Evolutionary conservation across 2,888 invertebrate species (phyloP).

Genomic region (Exephanes ischioxanthus): DNA sequence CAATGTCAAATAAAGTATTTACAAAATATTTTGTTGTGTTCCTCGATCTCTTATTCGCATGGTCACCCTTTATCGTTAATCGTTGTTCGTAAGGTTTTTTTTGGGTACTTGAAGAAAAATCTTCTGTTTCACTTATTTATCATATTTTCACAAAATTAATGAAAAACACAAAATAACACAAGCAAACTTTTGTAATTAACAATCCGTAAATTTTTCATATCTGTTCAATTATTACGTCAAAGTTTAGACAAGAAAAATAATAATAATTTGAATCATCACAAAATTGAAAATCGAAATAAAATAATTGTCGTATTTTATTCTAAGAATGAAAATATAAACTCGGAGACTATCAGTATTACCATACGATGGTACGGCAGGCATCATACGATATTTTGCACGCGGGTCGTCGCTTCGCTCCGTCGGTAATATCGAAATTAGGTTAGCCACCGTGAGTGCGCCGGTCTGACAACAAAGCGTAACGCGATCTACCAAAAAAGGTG

Average conservation of each 20-base stretch:
- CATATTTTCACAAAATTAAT: no score
- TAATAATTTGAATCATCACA: neutral
- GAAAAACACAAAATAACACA: no score
- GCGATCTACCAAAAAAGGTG: constrained; percentile 5
- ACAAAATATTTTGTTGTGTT: constrained; percentile 34
- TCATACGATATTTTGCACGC: no score
- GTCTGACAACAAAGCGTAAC: constrained; percentile 2
- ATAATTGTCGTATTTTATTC: neutral
- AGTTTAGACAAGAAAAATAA: neutral
- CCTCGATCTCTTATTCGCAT: neutral
- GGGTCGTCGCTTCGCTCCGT: neutral
- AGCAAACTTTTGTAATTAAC: no score
- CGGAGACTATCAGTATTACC: neutral
- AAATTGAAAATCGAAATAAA: neutral
- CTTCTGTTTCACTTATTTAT: neutral
- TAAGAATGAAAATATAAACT: neutral
- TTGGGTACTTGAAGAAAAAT: neutral
- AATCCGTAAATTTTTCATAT: no score
- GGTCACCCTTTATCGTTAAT: neutral
- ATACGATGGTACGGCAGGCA: neutral
- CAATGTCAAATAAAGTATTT: constrained; percentile 83
- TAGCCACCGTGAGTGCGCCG: constrained; percentile 6
- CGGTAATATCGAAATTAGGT: constrained; percentile 15
- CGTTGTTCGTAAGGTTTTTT: neutral
- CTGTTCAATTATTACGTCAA: neutral